Evolutionary conservation across 1,140 invertebrate genomes (phyloP).

Genomic region (Drosophila pachea): DNA sequence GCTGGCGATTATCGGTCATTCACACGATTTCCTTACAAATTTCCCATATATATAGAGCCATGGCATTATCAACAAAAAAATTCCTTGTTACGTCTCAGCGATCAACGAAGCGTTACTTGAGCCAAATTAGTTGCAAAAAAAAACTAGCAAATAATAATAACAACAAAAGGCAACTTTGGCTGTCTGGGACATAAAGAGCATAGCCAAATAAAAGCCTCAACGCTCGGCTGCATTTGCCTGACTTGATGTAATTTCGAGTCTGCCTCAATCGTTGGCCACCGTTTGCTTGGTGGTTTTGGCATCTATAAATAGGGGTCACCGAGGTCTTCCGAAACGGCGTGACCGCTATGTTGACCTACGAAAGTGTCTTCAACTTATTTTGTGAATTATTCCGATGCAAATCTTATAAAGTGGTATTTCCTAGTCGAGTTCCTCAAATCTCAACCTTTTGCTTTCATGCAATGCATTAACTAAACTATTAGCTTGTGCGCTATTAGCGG

Average conservation of each 20-base stretch:
- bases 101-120: slow-evolving; percentile 63
- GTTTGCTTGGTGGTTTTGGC: slow-evolving; percentile 11
- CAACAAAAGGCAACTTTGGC: slow-evolving; percentile 31
- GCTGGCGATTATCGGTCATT: no score
- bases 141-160: slow-evolving; percentile 15
- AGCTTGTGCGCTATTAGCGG: slow-evolving; percentile 44
- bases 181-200: slow-evolving; percentile 73
- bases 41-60: no score
- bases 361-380: not conserved
- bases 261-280: slow-evolving; percentile 31
- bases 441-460: slow-evolving; percentile 22
- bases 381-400: not conserved
- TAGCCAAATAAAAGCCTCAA: slow-evolving; percentile 58
- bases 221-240: slow-evolving; percentile 71
- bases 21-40: no score
- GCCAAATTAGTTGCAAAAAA: slow-evolving; percentile 54
- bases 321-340: no score
- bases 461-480: slow-evolving; percentile 55
- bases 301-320: no score
- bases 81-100: slow-evolving; percentile 38
- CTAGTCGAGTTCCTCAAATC: not conserved
- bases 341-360: no score
- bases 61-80: slow-evolving; percentile 24
- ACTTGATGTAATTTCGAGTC: slow-evolving; percentile 72
- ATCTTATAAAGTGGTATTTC: not conserved